A percentile compares a stretch with the other conserved stretches of the same genome.
phyloP scores from a whole-genome alignment of 2,797 vertebrate genomes.

The Sebastes cheni region DNA sequence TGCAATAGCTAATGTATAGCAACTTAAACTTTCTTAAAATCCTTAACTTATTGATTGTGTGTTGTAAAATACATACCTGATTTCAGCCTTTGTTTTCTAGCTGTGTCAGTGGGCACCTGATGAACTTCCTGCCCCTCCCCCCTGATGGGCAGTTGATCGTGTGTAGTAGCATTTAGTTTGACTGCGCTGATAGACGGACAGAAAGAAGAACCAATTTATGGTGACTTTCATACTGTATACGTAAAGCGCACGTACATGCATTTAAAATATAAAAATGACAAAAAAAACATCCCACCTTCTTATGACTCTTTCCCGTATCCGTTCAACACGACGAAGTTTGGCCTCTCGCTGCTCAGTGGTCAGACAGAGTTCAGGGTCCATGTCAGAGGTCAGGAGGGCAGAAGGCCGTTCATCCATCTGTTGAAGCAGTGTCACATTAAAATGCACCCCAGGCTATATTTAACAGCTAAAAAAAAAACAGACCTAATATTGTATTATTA shows the following conservation, averaged over 20 bases:
- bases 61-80: conserved; percentile 51
- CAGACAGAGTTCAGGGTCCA: conserved; percentile 59
- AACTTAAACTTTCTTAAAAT: background rate
- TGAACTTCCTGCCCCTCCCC: conserved; percentile 45
- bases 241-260: background rate
- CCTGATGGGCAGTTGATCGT: conserved; percentile 53
- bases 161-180: conserved; percentile 71
- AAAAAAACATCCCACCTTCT: conserved; percentile 67
- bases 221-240: background rate
- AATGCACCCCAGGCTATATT: background rate
- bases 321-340: conserved; percentile 79
- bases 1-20: background rate
- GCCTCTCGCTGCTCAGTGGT: conserved; percentile 77
- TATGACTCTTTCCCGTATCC: conserved; percentile 79
- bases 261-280: background rate
- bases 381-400: conserved; percentile 46
- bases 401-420: conserved; percentile 53
- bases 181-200: conserved; percentile 71
- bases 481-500: background rate
- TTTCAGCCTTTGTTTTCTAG: conserved; percentile 43
- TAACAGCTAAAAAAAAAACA: background rate
- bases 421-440: conserved; percentile 24
- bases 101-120: conserved; percentile 46
- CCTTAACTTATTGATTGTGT: background rate
- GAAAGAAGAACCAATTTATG: conserved; percentile 13